A percentile compares a stretch with the other conserved stretches of the same genome.
These are phyloP conservation scores for Diploscapter pachys DNA, from an alignment of 1,140 invertebrate genomes.

Conservation along the genomic window DNA sequence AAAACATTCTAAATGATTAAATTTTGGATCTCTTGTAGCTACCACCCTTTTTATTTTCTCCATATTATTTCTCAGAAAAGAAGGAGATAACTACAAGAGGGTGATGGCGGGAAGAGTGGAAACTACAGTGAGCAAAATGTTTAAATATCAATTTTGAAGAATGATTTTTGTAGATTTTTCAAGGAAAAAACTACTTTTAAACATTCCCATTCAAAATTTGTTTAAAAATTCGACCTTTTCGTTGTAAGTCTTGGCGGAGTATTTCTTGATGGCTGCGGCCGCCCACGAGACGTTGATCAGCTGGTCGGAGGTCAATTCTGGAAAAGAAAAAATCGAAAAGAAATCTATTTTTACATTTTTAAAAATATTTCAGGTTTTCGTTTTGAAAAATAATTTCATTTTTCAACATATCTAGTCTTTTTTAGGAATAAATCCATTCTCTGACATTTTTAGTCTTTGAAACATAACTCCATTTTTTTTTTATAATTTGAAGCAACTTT, in stretches of 20 bases:
- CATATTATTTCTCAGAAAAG: too few relatives aligned
- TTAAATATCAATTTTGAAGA: too few relatives aligned
- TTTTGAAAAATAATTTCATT: constrained; percentile 2
- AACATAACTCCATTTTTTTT: background rate
- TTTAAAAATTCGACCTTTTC: too few relatives aligned
- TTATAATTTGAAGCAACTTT: background rate
- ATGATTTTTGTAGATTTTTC: too few relatives aligned
- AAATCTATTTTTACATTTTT: background rate
- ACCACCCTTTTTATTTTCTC: too few relatives aligned
- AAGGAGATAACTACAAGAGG: too few relatives aligned
- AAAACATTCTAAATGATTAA: too few relatives aligned
- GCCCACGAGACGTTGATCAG: constrained; percentile 19
- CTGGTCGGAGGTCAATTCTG: background rate
- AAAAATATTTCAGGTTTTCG: background rate
- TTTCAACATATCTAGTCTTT: background rate
- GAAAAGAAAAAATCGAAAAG: constrained; percentile 6
- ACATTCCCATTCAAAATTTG: too few relatives aligned
- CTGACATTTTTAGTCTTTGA: background rate
- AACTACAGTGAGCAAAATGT: too few relatives aligned
- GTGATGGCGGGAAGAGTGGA: too few relatives aligned
- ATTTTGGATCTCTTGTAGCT: too few relatives aligned
- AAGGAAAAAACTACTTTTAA: too few relatives aligned
- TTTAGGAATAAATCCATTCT: background rate
- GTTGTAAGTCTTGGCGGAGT: constrained; percentile 14
- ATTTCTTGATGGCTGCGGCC: constrained; percentile 26